phyloP scores from a whole-genome alignment of 2,797 vertebrate species.

The Epinephelus awoara region DNA sequence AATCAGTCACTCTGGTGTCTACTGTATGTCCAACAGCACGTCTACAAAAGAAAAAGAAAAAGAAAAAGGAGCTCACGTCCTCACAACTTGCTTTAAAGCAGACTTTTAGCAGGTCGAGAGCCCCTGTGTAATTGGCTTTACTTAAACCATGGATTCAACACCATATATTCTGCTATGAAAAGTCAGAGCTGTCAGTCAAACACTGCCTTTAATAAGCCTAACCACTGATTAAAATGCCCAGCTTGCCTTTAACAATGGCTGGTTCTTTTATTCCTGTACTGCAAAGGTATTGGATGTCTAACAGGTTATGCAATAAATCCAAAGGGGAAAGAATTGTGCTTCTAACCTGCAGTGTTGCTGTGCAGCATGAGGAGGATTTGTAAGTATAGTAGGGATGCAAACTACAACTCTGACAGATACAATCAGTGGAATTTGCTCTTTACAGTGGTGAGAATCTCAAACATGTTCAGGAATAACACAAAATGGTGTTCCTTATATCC shows the following conservation, averaged over 20 bases:
- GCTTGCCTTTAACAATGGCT: constrained; percentile 31
- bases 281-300: constrained; percentile 38
- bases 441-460: not conserved
- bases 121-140: constrained; percentile 54
- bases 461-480: too few species aligned
- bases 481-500: too few species aligned
- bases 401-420: not conserved
- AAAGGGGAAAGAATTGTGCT: constrained; percentile 21
- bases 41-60: constrained; percentile 8
- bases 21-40: constrained; percentile 5
- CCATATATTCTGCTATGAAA: constrained; percentile 26
- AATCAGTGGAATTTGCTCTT: not conserved
- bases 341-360: constrained; percentile 12
- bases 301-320: constrained; percentile 36
- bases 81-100: constrained; percentile 16
- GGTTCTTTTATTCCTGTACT: not conserved
- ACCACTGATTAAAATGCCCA: constrained; percentile 47
- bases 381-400: not conserved
- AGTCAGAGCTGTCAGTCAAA: constrained; percentile 56
- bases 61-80: not conserved
- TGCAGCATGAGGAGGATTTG: constrained; percentile 20
- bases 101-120: constrained; percentile 17
- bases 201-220: constrained; percentile 40
- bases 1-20: constrained; percentile 33
- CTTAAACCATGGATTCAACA: constrained; percentile 32